A percentile compares a stretch with the other conserved stretches of the same genome.
phyloP scores from a whole-genome alignment of 2,888 invertebrate genomes.

The Lasioglossum marginatum region DNA sequence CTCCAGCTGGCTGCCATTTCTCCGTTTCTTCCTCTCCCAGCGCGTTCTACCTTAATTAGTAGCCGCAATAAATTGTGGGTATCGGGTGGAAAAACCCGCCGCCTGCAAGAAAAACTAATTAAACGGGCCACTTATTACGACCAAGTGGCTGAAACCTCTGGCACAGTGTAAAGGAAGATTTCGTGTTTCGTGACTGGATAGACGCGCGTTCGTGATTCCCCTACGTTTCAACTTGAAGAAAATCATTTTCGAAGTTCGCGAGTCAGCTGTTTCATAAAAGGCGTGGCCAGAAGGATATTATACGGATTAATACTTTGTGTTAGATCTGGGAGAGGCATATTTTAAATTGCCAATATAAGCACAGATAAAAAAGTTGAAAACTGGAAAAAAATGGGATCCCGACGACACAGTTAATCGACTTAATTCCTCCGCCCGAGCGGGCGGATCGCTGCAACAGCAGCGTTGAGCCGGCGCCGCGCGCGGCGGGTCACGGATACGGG shows the following conservation, averaged over 20 bases:
- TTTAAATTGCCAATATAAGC: no score
- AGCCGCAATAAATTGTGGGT: constrained; percentile 70
- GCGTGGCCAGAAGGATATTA: neutral
- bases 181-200: neutral
- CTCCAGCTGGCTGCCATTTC: constrained; percentile 10
- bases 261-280: neutral
- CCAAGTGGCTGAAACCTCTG: constrained; percentile 8
- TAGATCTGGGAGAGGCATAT: no score
- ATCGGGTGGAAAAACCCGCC: constrained; percentile 69
- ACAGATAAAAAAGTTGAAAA: no score
- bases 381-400: neutral
- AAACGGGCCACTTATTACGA: constrained; percentile 37
- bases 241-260: neutral
- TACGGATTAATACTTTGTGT: no score
- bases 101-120: constrained; percentile 51
- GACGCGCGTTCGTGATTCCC: constrained; percentile 1
- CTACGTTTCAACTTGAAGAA: neutral
- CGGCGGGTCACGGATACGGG: constrained; percentile 14
- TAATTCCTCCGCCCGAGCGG: neutral
- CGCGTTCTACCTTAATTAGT: constrained; percentile 60
- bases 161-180: neutral
- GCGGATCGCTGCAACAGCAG: neutral
- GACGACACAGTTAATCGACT: neutral
- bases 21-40: neutral
- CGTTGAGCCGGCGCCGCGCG: neutral